These are phyloP conservation scores for Macrostomum lignano DNA, from an alignment of 1,140 invertebrate genomes.

Conservation along the genomic window DNA sequence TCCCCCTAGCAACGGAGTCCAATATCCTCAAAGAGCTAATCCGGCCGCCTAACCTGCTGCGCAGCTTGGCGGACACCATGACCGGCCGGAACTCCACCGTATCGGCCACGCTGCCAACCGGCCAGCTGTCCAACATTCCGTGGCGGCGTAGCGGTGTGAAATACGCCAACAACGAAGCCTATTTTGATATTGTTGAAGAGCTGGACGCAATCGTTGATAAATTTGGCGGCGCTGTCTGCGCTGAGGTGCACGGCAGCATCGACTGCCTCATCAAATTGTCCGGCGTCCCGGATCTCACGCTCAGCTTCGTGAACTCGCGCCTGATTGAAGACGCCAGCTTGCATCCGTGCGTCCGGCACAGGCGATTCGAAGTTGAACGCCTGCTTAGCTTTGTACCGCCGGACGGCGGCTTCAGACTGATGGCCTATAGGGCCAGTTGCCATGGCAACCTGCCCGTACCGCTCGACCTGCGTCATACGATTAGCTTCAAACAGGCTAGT, in stretches of 20 bases:
- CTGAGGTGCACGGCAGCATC: constrained; percentile 95
- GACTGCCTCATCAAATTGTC: constrained; percentile 88
- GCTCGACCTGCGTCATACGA: no score
- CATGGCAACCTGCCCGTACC: no score
- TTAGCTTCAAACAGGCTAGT: no score
- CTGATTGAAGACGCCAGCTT: constrained; percentile 95
- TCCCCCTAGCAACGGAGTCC: constrained; percentile 83
- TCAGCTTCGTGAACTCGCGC: constrained; percentile 84
- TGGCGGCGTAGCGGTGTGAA: constrained; percentile 89
- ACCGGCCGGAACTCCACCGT: constrained; percentile 53
- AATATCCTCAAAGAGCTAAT: constrained; percentile 96
- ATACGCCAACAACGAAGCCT: constrained; percentile 97
- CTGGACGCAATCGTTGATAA: constrained; percentile 93
- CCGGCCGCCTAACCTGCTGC: constrained; percentile 82
- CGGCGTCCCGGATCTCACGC: constrained; percentile 88
- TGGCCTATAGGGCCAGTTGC: no score
- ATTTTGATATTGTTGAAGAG: constrained; percentile 73
- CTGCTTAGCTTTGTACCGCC: constrained; percentile 89
- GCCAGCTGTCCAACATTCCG: constrained; percentile 83
- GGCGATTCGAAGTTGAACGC: constrained; percentile 86
- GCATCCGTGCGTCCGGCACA: constrained; percentile 90
- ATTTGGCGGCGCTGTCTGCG: constrained; percentile 73
- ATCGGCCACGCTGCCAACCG: constrained; percentile 61
- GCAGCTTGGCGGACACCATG: constrained; percentile 85
- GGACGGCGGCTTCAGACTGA: constrained; percentile 80